These are phyloP conservation scores for Lysandra coridon DNA, from an alignment of 2,888 invertebrate species.

Conservation along the genomic window DNA sequence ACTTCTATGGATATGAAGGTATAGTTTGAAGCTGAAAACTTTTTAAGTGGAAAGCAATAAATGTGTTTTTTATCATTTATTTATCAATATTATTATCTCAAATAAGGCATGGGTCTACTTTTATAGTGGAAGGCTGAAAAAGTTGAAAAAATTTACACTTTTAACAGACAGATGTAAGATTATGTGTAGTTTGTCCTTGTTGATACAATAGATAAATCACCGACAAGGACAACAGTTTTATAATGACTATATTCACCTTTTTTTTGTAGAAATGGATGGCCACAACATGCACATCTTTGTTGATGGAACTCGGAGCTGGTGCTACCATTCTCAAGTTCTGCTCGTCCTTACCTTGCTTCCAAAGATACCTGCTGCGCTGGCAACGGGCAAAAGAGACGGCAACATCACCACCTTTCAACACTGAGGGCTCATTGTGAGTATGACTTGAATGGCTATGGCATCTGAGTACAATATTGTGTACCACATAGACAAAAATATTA, in stretches of 20 bases:
- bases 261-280: slow-evolving; percentile 85
- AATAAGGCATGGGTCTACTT: not conserved
- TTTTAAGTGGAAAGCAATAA: no score
- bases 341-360: slow-evolving; percentile 84
- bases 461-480: not conserved
- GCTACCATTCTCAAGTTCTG: slow-evolving; percentile 91
- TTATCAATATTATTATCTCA: no score
- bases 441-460: not conserved
- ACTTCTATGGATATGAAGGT: slow-evolving; percentile 70
- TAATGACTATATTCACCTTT: not conserved
- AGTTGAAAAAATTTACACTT: not conserved
- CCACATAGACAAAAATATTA: not conserved
- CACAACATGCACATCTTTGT: slow-evolving; percentile 86
- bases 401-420: slow-evolving; percentile 86
- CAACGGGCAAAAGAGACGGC: slow-evolving; percentile 83
- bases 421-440: slow-evolving; percentile 81
- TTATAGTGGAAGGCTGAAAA: not conserved
- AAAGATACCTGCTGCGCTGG: slow-evolving; percentile 77
- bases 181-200: no score
- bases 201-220: no score
- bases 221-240: no score
- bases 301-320: slow-evolving; percentile 91
- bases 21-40: not conserved
- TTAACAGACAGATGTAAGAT: no score
- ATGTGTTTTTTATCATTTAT: not conserved